phyloP scores from a whole-genome alignment of 2,797 vertebrate species.

The Graptemys geographica region DNA sequence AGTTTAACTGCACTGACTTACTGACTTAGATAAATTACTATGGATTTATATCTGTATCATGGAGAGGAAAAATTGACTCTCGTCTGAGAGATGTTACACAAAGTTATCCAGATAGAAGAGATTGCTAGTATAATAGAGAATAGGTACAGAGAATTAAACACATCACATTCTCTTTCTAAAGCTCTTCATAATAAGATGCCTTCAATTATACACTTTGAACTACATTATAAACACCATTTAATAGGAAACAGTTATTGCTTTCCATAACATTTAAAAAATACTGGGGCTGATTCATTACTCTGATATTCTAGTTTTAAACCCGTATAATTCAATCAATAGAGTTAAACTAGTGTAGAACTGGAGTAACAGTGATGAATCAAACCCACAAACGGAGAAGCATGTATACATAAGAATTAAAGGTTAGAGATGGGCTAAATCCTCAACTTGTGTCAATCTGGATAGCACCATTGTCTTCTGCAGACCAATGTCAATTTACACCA shows the following conservation, averaged over 20 bases:
- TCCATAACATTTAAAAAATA: neutral
- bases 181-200: neutral
- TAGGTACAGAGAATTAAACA: neutral
- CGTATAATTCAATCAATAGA: neutral
- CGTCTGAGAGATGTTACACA: neutral
- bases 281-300: neutral
- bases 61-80: neutral
- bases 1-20: neutral
- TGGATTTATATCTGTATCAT: neutral
- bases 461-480: neutral
- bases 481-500: fast-evolving
- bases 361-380: neutral
- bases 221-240: neutral
- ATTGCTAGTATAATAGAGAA: neutral
- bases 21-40: neutral
- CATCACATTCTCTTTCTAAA: neutral
- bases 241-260: neutral
- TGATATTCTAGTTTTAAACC: neutral
- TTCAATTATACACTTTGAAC: neutral
- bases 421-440: neutral
- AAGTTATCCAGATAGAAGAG: neutral
- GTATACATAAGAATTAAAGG: neutral
- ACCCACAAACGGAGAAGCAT: neutral
- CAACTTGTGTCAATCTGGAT: neutral
- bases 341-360: neutral